These are phyloP conservation scores for Atherix ibis DNA, from an alignment of 2,888 invertebrate species.

Conservation along the genomic window DNA sequence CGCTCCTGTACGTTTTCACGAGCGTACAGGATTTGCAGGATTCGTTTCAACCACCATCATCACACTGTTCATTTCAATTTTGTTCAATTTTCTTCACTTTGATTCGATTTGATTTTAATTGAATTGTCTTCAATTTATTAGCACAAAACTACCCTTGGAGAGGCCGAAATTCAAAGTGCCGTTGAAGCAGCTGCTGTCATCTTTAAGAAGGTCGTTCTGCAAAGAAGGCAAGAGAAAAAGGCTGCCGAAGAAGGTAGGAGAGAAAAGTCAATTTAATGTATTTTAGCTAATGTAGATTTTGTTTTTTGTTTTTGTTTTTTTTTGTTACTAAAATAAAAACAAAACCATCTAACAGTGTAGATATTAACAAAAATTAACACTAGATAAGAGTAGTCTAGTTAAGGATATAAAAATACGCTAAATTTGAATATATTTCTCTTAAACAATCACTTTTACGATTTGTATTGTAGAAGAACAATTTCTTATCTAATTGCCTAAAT, in stretches of 20 bases:
- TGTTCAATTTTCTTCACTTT: background rate
- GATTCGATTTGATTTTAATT: constrained; percentile 4
- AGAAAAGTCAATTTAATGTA: background rate
- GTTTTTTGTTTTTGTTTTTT: too few relatives aligned
- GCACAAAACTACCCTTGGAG: constrained; percentile 29
- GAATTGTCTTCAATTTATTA: constrained; percentile 12
- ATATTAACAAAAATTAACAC: too few relatives aligned
- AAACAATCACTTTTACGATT: too few relatives aligned
- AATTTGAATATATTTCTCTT: too few relatives aligned
- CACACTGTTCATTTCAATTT: background rate
- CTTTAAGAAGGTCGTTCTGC: constrained; percentile 30
- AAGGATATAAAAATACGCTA: too few relatives aligned
- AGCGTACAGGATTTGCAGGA: too few relatives aligned
- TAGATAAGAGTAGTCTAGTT: too few relatives aligned
- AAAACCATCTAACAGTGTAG: too few relatives aligned
- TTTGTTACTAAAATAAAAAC: too few relatives aligned
- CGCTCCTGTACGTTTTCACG: too few relatives aligned
- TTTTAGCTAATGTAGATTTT: background rate
- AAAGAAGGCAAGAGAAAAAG: constrained; percentile 26
- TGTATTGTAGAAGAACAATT: too few relatives aligned
- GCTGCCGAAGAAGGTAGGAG: constrained; percentile 29
- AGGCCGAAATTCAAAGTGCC: constrained; percentile 31
- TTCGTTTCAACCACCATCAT: background rate
- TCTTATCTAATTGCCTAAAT: too few relatives aligned
- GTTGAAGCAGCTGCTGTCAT: constrained; percentile 31